Evolutionary conservation across 2,888 invertebrate genomes (phyloP), one percentile per base, ranked within the genome.

Genomic region (Andrena minutula): DNA sequence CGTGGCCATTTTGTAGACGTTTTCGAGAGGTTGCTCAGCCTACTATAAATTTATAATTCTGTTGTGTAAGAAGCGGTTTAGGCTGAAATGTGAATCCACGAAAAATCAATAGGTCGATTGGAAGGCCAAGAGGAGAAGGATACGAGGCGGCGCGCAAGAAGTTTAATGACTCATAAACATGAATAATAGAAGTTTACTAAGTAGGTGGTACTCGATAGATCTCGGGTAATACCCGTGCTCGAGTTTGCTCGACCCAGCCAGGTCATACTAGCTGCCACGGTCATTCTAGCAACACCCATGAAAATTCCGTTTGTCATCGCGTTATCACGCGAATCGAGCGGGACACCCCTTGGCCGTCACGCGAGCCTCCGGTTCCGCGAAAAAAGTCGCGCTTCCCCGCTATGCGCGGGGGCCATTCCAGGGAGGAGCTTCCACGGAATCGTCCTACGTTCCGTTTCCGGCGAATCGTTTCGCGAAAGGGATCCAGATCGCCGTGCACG

Each of bases 341-440:
- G 63, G 53, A 63, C 41, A 53, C 32, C 74, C 58, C 53, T 28
- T 60, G 53, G 26, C 1, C 66, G 80, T 80, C 88, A 88, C 86
- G 86, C 86, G 63, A 87, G 28, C 74, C 47, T 60, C 70, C 60
- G 60, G 23, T 88, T 87, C 88, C 75, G 73, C 83, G 86, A 88
- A 88, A 87, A 74, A 61, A 32, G 70, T 61, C 49, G 60, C 73
- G 41, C 32, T 60, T 56, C 23, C 20, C 30, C 23, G 79, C 3
- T 28, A 47, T 28, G 47, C 51, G 58, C 47, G 70, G 73, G 69
- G 69, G 64, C 49, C 23, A 3, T 35, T 30, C 75, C 56, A 6
- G 32, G 56, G 73, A 63, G 72, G 53, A 32, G 65, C 26, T 87
- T 86, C 81, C 68, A 16, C 75, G 81, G 81, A 78, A 81, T 81